Evolutionary conservation across 2,113 vertebrate species (phyloP), one percentile per base, ranked within the genome.

Genomic region (Lophura nycthemera): DNA sequence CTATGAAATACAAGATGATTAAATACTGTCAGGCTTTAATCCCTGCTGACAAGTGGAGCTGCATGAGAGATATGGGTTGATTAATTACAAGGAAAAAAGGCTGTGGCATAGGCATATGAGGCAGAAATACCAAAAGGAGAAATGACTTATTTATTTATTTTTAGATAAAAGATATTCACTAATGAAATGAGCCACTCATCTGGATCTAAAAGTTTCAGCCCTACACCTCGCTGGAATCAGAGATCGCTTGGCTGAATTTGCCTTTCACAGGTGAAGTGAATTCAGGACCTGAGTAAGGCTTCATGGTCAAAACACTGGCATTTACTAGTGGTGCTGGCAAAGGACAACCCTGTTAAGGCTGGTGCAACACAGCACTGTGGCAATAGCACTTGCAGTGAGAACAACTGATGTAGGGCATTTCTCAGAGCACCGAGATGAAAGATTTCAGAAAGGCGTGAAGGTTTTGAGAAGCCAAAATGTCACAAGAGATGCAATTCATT

Each of bases 21-120:
- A 97, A 96, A 93, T 76, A 92, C 90, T 87, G 88, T 64, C 94
- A 93, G 90, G 54, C 78, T 95, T 95, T 95, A 96, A 97, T 97
- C 83, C 90, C 81, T 81, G 30, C 91, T 78, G 92, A 95, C 94
- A 91, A 90, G 73, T 50, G 65, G 77, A 93, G 71, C 86, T 88
- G 88, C 84, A 85, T 88, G 81, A 93, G 80, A 93, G 83, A 95
- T 94, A 96, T 5, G 40, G 56, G 69, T 59, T 95, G 92, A 96
- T 96, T 96, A 96, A 95, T 95, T 96, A 89, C 54, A 82, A 89
- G 65, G 66, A 89, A 94, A 86, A 92, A 92, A 95, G 85, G 78
- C 78, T 90, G 70, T 84, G 91, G 76, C 93, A 96, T 34, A 81
- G 73, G 90, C 83, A 91, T 75, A 87, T 56, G 78, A 90, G 60